phyloP scores from a whole-genome alignment of 2,888 invertebrate species.

The Sinodicranocentrus sp. region DNA sequence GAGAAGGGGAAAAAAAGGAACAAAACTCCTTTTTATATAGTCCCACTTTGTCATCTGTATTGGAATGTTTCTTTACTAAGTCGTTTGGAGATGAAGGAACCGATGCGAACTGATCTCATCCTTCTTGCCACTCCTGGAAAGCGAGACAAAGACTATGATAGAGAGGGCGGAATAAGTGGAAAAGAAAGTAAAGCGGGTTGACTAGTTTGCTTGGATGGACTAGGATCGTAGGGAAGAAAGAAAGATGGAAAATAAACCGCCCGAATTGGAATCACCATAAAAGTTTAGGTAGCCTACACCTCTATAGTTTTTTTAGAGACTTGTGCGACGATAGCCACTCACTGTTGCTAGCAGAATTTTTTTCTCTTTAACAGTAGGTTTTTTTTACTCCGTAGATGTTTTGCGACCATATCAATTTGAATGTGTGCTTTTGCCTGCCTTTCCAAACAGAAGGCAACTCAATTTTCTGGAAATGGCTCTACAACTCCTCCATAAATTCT shows the following conservation, averaged over 20 bases:
- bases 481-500: conserved; percentile 5
- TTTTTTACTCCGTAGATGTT: background rate
- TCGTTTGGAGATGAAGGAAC: conserved; percentile 17
- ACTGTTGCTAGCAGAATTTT: background rate
- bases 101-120: conserved; percentile 28
- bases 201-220: conserved; percentile 1
- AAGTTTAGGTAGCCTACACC: background rate
- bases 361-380: background rate
- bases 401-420: conserved; percentile 10
- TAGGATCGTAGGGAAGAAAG: background rate
- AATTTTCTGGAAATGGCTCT: conserved; percentile 6
- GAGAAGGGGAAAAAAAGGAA: background rate
- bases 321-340: background rate
- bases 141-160: conserved; percentile 2
- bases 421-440: background rate
- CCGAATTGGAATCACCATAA: background rate
- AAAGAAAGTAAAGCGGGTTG: conserved; percentile 15
- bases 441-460: conserved; percentile 12
- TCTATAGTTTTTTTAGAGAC: background rate
- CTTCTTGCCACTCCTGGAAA: background rate
- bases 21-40: background rate
- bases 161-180: conserved; percentile 14
- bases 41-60: conserved; percentile 1
- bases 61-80: background rate
- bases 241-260: background rate